Evolutionary conservation across 1,140 invertebrate species (phyloP).

Genomic region (Neomicropteryx cornuta): DNA sequence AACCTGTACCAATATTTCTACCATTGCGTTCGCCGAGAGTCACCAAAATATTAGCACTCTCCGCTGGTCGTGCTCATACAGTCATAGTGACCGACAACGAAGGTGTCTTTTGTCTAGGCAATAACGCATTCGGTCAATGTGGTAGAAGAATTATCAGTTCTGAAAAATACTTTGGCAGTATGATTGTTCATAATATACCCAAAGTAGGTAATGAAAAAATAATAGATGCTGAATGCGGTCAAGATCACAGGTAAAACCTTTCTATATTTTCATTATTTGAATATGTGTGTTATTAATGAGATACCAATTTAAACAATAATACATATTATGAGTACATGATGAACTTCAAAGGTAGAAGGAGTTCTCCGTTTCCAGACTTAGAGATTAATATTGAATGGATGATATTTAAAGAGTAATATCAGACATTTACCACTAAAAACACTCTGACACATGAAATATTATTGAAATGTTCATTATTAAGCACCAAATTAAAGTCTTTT

Average conservation of each 20-base stretch:
- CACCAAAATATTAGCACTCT: slow-evolving; percentile 46
- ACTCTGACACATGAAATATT: no score
- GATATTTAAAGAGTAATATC: no score
- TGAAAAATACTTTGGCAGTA: slow-evolving; percentile 62
- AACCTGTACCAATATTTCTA: slow-evolving; percentile 64
- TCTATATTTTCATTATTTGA: no score
- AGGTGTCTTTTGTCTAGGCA: slow-evolving; percentile 74
- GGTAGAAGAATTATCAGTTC: slow-evolving; percentile 67
- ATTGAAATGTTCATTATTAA: no score
- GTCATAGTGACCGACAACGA: slow-evolving; percentile 69
- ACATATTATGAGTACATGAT: no score
- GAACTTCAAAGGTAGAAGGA: no score
- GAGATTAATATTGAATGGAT: no score
- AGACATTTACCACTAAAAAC: no score
- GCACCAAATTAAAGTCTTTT: no score
- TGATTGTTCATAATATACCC: slow-evolving; percentile 52
- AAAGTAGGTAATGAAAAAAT: slow-evolving; percentile 53
- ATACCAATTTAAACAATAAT: no score
- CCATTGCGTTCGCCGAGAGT: slow-evolving; percentile 46
- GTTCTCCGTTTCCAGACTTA: no score
- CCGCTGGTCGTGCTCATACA: slow-evolving; percentile 81
- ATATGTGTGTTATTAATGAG: no score
- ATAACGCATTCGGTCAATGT: slow-evolving; percentile 93
- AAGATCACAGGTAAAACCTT: slow-evolving; percentile 71
- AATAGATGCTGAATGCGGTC: slow-evolving; percentile 66